phyloP scores from a whole-genome alignment of 92 coral and sea anemone genomes.

The Epizoanthus stellaris region DNA sequence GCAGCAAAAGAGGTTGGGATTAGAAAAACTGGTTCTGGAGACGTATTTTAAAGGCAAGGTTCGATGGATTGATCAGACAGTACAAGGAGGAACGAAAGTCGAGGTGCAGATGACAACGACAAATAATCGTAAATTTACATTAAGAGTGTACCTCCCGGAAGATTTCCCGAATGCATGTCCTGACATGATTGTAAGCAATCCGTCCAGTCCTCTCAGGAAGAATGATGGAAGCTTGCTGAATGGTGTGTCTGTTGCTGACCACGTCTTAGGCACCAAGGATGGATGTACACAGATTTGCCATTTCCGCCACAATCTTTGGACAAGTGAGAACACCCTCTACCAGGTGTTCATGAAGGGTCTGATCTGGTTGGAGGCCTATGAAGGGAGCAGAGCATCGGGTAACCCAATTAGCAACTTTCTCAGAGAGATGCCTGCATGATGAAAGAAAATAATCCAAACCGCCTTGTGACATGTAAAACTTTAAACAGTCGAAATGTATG shows the following conservation, averaged over 20 bases:
- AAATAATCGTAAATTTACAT: slow-evolving; percentile 57
- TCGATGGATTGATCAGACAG: slow-evolving; percentile 67
- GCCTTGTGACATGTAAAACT: too few relatives aligned
- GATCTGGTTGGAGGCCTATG: slow-evolving; percentile 87
- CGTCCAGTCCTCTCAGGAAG: slow-evolving; percentile 17
- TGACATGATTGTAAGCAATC: slow-evolving; percentile 66
- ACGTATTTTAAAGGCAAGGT: slow-evolving; percentile 64
- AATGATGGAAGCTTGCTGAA: too few relatives aligned
- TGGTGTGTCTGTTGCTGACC: neutral
- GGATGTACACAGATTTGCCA: slow-evolving; percentile 74
- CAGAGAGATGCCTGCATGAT: slow-evolving; percentile 48
- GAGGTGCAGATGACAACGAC: slow-evolving; percentile 68
- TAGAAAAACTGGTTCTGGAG: slow-evolving; percentile 65
- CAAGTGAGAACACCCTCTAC: slow-evolving; percentile 64
- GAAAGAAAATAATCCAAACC: too few relatives aligned
- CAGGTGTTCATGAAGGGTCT: slow-evolving; percentile 84
- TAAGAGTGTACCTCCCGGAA: slow-evolving; percentile 67
- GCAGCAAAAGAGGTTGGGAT: slow-evolving; percentile 59
- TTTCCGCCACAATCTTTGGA: slow-evolving; percentile 61
- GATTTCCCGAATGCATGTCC: slow-evolving; percentile 75
- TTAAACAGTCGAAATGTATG: too few relatives aligned
- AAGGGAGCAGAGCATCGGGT: slow-evolving; percentile 71
- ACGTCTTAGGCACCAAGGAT: slow-evolving; percentile 36
- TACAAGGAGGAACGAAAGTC: slow-evolving; percentile 57
- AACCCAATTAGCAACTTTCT: slow-evolving; percentile 49